Evolutionary conservation across 53 echinoderm and acorn worm species (phyloP), one percentile per base, ranked within the genome.

Genomic region (Holothuria leucospilota): DNA sequence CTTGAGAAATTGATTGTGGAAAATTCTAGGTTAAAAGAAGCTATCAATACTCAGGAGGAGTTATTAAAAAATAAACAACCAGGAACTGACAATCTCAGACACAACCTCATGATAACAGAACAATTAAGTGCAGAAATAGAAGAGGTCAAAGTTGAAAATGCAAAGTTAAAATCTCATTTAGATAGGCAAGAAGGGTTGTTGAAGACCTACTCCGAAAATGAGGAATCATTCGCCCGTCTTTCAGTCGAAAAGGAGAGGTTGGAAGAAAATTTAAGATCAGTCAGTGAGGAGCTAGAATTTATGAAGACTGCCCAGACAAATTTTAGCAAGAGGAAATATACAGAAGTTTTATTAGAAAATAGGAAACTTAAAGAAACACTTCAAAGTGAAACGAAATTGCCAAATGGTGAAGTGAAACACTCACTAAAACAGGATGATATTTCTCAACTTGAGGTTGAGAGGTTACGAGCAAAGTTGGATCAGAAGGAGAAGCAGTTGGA

Each of bases 11-110:
- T 95, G 78, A 90, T 71, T 13, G 72, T 72, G 26, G 95, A 99
- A 82, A 99, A 95, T 77, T 90, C 92, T 89, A 65, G 85, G 56
- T 78, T 94, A 34, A 91, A 94, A 84, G 94, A 91, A 26, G 80
- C 91, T 13, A 68, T 96, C 13, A 25, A 92, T 21, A 90, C 86
- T 64, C 84, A 88, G 26, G 92, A 93, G 59, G 92, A 90, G 63
- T 78, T 87, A 59, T 72, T 91, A 68, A 72, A 81, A 9, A 49
- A 89, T 39, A 51, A 23, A 24, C 20, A 88, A 87, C 29, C 78
- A 73, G 12, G 84, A 60, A 10, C 87, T 84, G 82, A 71, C 90
- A 4, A 87, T 83, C 26, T 95, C 81, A 53, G 63, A 63, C 2
- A 86, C 63, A 62, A 59, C 83, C 51, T 67, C 79, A 28, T 85